Evolutionary conservation across 2,113 vertebrate genomes (phyloP), one percentile per base, ranked within the genome.

Genomic region (Crotophaga sulcirostris): DNA sequence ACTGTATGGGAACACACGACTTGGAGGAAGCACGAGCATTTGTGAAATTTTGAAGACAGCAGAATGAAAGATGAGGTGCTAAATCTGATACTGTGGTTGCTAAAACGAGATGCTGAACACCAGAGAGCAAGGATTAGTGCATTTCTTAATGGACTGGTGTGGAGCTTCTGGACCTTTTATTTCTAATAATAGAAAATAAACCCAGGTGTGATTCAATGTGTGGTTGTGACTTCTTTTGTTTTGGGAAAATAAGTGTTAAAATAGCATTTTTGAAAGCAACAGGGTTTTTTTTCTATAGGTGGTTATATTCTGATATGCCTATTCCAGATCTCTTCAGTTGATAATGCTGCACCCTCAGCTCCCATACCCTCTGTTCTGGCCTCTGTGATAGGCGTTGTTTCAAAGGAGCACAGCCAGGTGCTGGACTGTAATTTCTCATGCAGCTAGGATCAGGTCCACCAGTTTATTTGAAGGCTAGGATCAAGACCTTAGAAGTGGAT

Each of bases 181-280:
- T 89, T 93, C 81, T 36, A 72, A 26, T 78, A 91, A 54, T 4
- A 54, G 74, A n/a, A 78, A 78, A 85, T 33, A 89, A 96, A 84
- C 11, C 24, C 31, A 62, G 1, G 7, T 40, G 20, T 58, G 49
- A 78, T 58, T 91, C 24, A 42, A 44, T 0, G 0, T n/a, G 23
- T 69, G 59, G 15, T 60, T 77, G 49, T 16, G 2, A 64, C 69
- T 74, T 24, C 20, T 6, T 51, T 52, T 89, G 38, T 59, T 63
- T 45, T 25, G 40, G 29, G 28, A 20, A 33, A 64, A 78, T 10
- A n/a, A 75, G 34, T 7, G 3, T 60, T 82, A 59, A 91, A 90
- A 44, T 40, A 44, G 20, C 44, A 40, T 13, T 18, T 82, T 33
- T 52, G 68, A 89, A 79, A 91, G 36, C 42, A 72, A 28, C 8